phyloP scores from a whole-genome alignment of 1,140 invertebrate species.

The Littorina saxatilis region DNA sequence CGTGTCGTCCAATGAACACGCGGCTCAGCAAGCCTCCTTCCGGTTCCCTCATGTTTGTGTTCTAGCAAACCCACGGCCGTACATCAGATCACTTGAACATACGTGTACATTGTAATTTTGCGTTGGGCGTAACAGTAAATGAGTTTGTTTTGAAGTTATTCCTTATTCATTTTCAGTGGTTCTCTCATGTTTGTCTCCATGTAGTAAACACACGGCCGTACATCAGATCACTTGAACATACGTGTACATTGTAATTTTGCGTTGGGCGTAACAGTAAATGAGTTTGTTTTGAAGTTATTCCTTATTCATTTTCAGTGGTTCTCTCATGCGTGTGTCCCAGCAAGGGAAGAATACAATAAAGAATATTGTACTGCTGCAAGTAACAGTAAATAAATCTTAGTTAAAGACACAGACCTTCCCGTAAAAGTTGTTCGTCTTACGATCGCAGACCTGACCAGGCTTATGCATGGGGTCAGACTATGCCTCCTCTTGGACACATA shows the following conservation, averaged over 20 bases:
- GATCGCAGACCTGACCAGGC: too few relatives aligned
- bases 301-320: neutral
- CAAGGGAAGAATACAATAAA: neutral
- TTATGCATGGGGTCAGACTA: too few relatives aligned
- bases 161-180: neutral
- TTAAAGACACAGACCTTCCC: too few relatives aligned
- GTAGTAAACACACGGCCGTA: neutral
- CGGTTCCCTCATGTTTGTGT: neutral
- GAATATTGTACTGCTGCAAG: neutral
- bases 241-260: neutral
- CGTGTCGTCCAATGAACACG: constrained; percentile 24
- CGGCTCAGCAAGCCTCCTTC: neutral
- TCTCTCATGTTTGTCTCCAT: neutral
- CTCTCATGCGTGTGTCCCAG: neutral
- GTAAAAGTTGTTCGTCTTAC: too few relatives aligned
- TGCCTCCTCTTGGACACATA: too few relatives aligned
- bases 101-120: too few relatives aligned
- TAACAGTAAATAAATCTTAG: neutral
- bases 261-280: neutral
- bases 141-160: neutral
- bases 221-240: neutral
- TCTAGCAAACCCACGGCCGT: neutral
- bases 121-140: neutral
- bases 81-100: neutral
- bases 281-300: neutral